Percentiles rank a stretch among this genome's conserved stretches.
Conservation (phyloP, 2,797 vertebrate genomes). For the Remorina albescens region DNA sequence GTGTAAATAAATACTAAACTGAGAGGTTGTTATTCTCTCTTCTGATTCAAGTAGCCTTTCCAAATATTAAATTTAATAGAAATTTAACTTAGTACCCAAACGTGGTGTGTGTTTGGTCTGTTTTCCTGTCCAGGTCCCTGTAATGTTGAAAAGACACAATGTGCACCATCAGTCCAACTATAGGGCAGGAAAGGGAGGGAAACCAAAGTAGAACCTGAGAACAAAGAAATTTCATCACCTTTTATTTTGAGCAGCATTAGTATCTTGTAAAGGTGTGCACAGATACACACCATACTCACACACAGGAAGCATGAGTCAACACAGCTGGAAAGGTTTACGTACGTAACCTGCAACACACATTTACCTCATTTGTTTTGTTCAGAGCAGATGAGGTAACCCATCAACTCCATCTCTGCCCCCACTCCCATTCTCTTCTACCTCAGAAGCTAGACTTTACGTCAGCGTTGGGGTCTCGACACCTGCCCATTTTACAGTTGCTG, state of each 20-base stretch:
- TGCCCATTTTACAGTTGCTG: constrained; percentile 45
- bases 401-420: constrained; percentile 32
- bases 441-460: constrained; percentile 39
- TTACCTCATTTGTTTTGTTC: constrained; percentile 82
- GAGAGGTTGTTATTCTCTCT: background rate
- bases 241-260: constrained; percentile 23
- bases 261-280: constrained; percentile 26
- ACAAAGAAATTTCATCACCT: background rate
- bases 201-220: constrained; percentile 16
- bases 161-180: background rate
- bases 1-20: background rate
- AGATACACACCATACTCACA: constrained; percentile 22
- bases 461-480: constrained; percentile 46
- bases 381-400: constrained; percentile 80
- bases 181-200: background rate
- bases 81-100: background rate
- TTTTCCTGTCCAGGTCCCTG: background rate
- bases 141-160: background rate
- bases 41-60: background rate
- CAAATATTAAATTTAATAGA: background rate
- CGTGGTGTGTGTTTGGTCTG: background rate
- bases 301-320: constrained; percentile 64
- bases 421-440: constrained; percentile 37
- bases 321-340: constrained; percentile 45
- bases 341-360: constrained; percentile 69